Evolutionary conservation across 1,140 invertebrate species (phyloP), one percentile per base, ranked within the genome.

Genomic region (Lepidurus arcticus): DNA sequence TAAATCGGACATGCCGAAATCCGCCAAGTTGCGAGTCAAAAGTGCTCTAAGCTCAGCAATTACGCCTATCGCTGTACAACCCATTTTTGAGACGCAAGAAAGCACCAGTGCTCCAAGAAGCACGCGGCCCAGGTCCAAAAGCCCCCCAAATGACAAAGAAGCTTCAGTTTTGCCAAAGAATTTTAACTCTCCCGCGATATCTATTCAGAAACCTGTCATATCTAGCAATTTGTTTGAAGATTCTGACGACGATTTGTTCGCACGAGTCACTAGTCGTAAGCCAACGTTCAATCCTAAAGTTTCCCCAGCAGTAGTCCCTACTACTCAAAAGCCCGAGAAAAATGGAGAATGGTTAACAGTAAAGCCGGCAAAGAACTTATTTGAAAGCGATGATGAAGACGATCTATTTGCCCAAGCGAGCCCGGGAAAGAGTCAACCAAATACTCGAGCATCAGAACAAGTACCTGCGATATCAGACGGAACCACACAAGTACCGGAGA

Each of bases 191-290:
- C 16, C 53, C 8, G 45, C 16, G 45, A n/a, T 16, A 21, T 21
- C 53, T 7, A 5, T 21, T 7, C 16, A 65, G 53, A 65, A 65
- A 16, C 53, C 53, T 47, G 45, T 47, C 10, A 11, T 16, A 47
- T 11, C 10, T 1, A 65, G 2, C 53, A 65, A 16, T 21, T 65
- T 65, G 53, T 65, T 65, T 65, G 53, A 65, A 21, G 53, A 65
- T 65, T 76, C 75, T 21, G 78, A 78, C 21, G 78, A 78, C n/a
- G 78, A 78, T 78, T 44, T 78, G 21, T 78, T 78, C n/a, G 42
- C 42, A 43, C 21, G 44, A 10, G 73, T 75, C 13, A 42, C 10
- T 2, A 76, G 7, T 13, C 7, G 16, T n/a, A 65, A 65, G 21
- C 13, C 53, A 21, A 1, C 13, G 8, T 1, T 13, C 16, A 7